These are phyloP conservation scores for Zaprionus camerounensis DNA, from an alignment of 1,140 invertebrate genomes.

Conservation along the genomic window DNA sequence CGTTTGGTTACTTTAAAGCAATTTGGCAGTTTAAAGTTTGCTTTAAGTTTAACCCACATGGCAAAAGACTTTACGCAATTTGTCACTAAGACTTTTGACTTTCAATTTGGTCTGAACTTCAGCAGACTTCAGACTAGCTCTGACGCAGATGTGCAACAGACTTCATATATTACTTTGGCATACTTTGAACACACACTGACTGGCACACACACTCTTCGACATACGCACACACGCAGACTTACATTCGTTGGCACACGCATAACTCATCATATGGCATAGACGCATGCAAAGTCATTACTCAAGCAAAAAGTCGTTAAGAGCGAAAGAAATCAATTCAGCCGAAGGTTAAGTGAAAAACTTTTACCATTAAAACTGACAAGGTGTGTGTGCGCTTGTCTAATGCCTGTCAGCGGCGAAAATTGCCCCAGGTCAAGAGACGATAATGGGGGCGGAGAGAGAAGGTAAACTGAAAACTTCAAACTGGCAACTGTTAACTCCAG, in stretches of 20 bases:
- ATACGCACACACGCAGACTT: constrained; percentile 7
- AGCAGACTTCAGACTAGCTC: constrained; percentile 50
- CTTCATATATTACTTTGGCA: constrained; percentile 45
- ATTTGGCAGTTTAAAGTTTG: constrained; percentile 13
- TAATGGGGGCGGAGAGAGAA: background rate
- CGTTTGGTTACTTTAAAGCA: background rate
- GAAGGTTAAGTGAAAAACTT: constrained; percentile 80
- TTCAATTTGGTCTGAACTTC: constrained; percentile 56
- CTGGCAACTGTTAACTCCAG: constrained; percentile 19
- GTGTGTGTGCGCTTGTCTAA: constrained; percentile 34
- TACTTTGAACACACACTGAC: constrained; percentile 12
- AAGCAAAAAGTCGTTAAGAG: constrained; percentile 72
- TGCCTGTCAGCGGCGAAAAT: constrained; percentile 33
- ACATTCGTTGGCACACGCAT: constrained; percentile 26
- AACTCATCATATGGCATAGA: constrained; percentile 62
- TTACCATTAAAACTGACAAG: constrained; percentile 71
- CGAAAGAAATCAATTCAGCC: constrained; percentile 71
- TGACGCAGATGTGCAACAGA: constrained; percentile 43
- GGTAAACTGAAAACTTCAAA: constrained; percentile 23
- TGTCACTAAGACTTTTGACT: constrained; percentile 72
- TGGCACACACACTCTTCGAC: background rate
- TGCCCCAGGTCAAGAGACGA: constrained; percentile 32
- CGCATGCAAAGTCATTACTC: constrained; percentile 78
- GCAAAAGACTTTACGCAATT: constrained; percentile 70
- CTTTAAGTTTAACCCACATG: background rate